Conservation (phyloP, 2,888 invertebrate genomes). For the Melanostoma mellinum region DNA sequence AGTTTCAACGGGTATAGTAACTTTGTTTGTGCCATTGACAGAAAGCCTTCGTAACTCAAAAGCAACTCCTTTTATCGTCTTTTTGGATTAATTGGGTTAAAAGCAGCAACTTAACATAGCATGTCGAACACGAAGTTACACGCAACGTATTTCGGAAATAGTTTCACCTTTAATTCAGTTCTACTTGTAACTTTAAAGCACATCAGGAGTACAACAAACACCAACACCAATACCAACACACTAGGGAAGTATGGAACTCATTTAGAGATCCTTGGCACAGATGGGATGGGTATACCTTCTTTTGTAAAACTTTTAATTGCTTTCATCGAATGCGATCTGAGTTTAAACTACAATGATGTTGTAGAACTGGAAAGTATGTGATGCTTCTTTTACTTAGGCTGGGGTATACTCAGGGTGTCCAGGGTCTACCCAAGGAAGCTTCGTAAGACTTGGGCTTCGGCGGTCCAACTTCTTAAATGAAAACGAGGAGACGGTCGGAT, state of each 20-base stretch:
- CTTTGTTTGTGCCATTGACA: constrained; percentile 2
- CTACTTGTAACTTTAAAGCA: too few species aligned
- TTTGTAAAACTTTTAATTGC: constrained; percentile 58
- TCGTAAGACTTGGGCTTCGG: too few species aligned
- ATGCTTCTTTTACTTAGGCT: too few species aligned
- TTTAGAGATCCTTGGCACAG: background rate
- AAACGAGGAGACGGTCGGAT: too few species aligned
- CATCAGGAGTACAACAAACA: too few species aligned
- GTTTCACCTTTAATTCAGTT: background rate
- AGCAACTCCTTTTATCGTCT: background rate
- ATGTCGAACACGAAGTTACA: background rate
- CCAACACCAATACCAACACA: background rate
- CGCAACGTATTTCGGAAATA: background rate
- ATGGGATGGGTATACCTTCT: background rate
- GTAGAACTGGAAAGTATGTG: background rate
- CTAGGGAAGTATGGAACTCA: background rate
- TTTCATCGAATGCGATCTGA: constrained; percentile 36
- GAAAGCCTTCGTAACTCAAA: background rate
- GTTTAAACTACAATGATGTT: constrained; percentile 24
- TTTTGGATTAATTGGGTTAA: constrained; percentile 26
- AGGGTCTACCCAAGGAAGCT: too few species aligned
- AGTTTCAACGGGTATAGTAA: background rate
- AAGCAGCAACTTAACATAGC: background rate
- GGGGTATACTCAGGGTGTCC: too few species aligned
- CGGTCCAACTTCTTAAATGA: too few species aligned